phyloP scores from a whole-genome alignment of 1,140 invertebrate genomes.

The Nasonia vitripennis region DNA sequence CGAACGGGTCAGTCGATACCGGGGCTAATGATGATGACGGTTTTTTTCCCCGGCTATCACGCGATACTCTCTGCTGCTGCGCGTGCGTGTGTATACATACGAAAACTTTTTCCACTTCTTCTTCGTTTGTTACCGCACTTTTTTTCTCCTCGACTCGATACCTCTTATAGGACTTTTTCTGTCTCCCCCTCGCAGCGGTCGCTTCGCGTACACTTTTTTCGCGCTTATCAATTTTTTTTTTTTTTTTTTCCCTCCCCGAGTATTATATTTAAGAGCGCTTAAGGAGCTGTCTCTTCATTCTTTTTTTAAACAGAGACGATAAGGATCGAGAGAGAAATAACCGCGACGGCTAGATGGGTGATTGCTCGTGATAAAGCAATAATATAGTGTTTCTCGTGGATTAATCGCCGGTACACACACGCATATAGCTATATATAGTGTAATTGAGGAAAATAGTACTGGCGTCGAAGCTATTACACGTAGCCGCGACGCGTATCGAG shows the following conservation, averaged over 20 bases:
- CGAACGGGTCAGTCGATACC: not conserved
- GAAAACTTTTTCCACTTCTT: not conserved
- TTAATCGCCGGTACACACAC: not conserved
- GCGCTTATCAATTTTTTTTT: not conserved
- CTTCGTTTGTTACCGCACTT: not conserved
- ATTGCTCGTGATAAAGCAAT: no score
- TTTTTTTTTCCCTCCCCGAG: not conserved
- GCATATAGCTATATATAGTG: no score
- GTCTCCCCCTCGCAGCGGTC: not conserved
- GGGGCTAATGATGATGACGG: slow-evolving; percentile 37
- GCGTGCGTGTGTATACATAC: no score
- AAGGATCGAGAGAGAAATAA: no score
- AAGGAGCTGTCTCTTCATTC: no score
- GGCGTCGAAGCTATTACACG: not conserved
- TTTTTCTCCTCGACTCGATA: not conserved
- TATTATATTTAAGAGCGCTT: no score
- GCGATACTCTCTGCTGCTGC: not conserved
- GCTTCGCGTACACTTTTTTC: no score
- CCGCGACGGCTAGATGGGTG: no score
- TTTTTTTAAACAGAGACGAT: no score
- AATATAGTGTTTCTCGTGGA: not conserved
- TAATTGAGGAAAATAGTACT: not conserved
- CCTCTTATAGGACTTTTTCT: not conserved
- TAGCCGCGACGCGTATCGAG: not conserved
- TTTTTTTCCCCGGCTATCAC: not conserved